A percentile compares a stretch with the other conserved stretches of the same genome.
Conservation (phyloP, 2,888 invertebrate species). For the Cryptosula pallasiana region DNA sequence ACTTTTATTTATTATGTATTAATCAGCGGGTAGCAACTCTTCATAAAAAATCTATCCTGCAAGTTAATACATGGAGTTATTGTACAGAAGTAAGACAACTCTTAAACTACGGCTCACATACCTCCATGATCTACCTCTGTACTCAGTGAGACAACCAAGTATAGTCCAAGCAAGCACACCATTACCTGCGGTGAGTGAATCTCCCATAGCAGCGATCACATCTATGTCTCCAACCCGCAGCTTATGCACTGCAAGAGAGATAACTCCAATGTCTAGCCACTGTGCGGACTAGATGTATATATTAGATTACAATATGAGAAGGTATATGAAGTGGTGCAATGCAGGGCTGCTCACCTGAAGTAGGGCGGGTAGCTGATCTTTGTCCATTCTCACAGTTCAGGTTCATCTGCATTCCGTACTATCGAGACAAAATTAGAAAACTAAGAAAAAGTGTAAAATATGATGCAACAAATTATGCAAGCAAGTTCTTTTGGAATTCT, state of each 20-base stretch:
- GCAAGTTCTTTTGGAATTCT: no score
- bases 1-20: no score
- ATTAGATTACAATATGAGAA: no score
- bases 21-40: no score
- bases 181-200: constrained; percentile 32
- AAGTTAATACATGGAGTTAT: no score
- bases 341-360: neutral
- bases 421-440: no score
- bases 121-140: constrained; percentile 33
- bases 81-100: no score
- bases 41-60: no score
- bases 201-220: constrained; percentile 21
- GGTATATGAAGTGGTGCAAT: neutral
- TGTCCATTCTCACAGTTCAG: neutral
- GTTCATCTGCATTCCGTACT: neutral
- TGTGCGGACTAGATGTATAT: no score
- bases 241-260: constrained; percentile 21
- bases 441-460: no score
- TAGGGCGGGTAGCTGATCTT: neutral
- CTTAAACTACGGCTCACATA: constrained; percentile 27
- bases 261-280: no score
- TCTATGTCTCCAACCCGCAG: constrained; percentile 22
- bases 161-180: constrained; percentile 30
- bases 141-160: constrained; percentile 29
- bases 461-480: no score